phyloP scores from a whole-genome alignment of 1,140 invertebrate species.

The Cydia pomonella region DNA sequence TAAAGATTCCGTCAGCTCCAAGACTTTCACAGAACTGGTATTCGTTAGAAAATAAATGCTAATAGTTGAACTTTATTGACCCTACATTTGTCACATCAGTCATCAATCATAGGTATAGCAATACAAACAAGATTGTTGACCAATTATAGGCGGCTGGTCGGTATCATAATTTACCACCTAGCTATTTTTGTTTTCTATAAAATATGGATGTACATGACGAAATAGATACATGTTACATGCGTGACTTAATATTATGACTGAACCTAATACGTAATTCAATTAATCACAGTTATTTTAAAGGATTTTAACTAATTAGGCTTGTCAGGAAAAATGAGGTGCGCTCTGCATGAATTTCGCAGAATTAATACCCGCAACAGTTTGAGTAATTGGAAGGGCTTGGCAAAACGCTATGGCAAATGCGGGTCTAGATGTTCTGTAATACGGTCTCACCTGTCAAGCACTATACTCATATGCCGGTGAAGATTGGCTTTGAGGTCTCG shows the following conservation, averaged over 20 bases:
- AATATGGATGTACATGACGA: not conserved
- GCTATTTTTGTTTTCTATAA: not conserved
- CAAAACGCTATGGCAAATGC: not conserved
- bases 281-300: constrained; percentile 17
- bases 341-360: constrained; percentile 10
- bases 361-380: constrained; percentile 19
- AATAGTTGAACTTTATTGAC: not conserved
- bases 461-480: constrained; percentile 78
- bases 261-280: constrained; percentile 7
- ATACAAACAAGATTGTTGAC: constrained; percentile 4
- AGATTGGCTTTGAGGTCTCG: constrained; percentile 76
- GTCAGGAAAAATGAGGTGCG: constrained; percentile 21
- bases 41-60: not conserved
- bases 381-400: not conserved
- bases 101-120: constrained; percentile 20
- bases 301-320: constrained; percentile 24
- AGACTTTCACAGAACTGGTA: not conserved
- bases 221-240: constrained; percentile 14
- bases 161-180: not conserved
- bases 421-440: not conserved
- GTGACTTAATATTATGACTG: constrained; percentile 24
- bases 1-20: not conserved
- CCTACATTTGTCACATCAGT: constrained; percentile 10
- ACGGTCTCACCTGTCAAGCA: constrained; percentile 76
- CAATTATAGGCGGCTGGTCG: not conserved